Base-by-base conservation (phyloP, 2,113 vertebrate genomes). In the Cololabis saira region DNA sequence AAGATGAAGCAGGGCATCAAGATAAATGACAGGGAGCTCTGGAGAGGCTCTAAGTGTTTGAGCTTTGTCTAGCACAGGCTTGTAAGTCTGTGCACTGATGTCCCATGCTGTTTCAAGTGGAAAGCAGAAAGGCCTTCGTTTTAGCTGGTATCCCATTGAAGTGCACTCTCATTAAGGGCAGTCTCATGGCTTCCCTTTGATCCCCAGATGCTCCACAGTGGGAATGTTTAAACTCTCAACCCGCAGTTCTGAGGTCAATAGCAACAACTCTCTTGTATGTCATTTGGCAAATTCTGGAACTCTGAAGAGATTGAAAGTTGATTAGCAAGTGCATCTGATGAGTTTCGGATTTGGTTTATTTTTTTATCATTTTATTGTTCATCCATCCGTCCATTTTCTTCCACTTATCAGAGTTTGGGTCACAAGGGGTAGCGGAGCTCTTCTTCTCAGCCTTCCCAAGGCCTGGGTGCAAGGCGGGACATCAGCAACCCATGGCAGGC, bases 61-160 rank as follows among this genome's bases (percentile, higher is more conserved):
- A 66, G 76, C 67, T 75, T 62, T 47, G 43, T 72, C 69, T 79
- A 62, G 63, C 64, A 49, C 44, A 7, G 59, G 59, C 64, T 49
- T 54, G 77, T 60, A 57, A 24, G 30, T 11, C 60, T n/a, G 57
- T 51, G 41, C 45, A 49, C 58, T 83, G 71, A 82, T 85, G 76
- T 78, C 60, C 24, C 21, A 85, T 85, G 84, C 84, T 85, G 82
- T 90, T 86, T 90, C 71, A 90, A 80, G 82, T 83, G 62, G 12
- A 50, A 48, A 62, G 66, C 67, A 80, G 62, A 85, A 83, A 83
- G 63, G 67, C 69, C 74, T 62, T 85, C 52, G 63, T 68, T 82
- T 81, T 54, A 78, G 71, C 80, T 63, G 77, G 64, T 19, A 7
- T 64, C 51, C 68, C 53, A 61, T 27, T 45, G 67, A 87, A 81